Base-by-base conservation (phyloP, 2,888 invertebrate species). In the Drosophila yooni region DNA sequence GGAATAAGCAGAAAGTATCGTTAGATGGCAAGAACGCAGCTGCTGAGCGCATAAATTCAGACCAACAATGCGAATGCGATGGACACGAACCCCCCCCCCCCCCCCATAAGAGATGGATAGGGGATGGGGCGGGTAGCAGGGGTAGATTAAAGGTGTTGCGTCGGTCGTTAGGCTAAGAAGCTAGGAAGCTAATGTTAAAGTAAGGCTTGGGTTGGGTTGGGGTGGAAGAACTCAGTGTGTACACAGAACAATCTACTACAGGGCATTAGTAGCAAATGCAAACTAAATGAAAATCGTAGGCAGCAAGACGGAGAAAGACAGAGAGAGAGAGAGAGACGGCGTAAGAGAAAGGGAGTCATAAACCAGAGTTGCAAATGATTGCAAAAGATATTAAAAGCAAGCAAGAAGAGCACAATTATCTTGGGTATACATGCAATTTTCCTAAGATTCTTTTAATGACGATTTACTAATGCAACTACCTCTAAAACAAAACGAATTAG, bases 141-240 rank as follows among this genome's bases (percentile, higher is more conserved):
- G 34, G 29, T 29, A 21, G 33, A 36, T 29, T 66, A 70, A 77
- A 75, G 79, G 82, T 81, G 73, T 76, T 80, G 66, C 69, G 61
- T 57, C 64, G 89, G 77, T 84, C 89, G 84, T 89, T 89, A 89
- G 89, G 89, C 85, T 84, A 89, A 79, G 79, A 85, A 85, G 85
- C 85, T 46, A 85, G 84, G 70, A 54, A 84, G 79, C 81, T 84
- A 81, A 89, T 76, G 89, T 61, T 67, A 3, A 15, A 36, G 18
- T 3, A 29, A 13, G 40, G 46, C 13, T 43, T 21, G 21, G 8
- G 18, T 25, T n/a, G 40, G 60, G 57, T 2, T n/a, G 25, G 33
- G 15, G 0, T 38, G 38, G 21, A 21, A 21, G 43, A 43, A 21
- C 21, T 11, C 52, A 43, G 18, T 54, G 53, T 60, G 51, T 43